phyloP scores from a whole-genome alignment of 2,888 invertebrate species.

The Seira musarum region DNA sequence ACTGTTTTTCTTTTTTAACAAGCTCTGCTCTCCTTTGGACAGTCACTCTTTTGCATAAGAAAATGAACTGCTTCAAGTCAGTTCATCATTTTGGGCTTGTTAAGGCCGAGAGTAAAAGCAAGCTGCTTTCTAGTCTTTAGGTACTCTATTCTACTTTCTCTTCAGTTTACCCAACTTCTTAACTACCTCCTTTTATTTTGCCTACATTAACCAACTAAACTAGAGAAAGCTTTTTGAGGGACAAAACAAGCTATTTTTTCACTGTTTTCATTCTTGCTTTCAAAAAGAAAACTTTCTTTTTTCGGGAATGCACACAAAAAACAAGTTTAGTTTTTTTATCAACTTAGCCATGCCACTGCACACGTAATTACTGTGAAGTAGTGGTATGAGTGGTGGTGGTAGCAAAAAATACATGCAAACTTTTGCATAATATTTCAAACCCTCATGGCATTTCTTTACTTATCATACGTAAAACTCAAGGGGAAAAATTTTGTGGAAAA shows the following conservation, averaged over 20 bases:
- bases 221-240: neutral
- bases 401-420: slow-evolving; percentile 1
- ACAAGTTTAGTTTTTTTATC: neutral
- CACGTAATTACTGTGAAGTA: neutral
- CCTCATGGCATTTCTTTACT: too few species aligned
- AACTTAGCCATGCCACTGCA: slow-evolving; percentile 2
- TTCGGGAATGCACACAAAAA: neutral
- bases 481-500: neutral
- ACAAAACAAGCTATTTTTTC: slow-evolving; percentile 21
- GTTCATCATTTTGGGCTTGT: slow-evolving; percentile 24
- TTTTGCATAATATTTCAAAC: neutral
- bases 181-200: slow-evolving; percentile 22
- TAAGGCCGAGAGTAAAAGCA: neutral
- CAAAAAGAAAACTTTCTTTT: neutral
- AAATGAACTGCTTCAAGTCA: slow-evolving; percentile 2
- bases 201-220: slow-evolving; percentile 18
- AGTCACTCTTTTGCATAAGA: neutral
- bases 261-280: neutral
- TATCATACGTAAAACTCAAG: too few species aligned
- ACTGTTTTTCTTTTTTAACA: slow-evolving; percentile 6
- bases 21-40: slow-evolving; percentile 1
- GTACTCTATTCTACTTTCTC: neutral
- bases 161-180: slow-evolving; percentile 36
- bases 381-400: neutral
- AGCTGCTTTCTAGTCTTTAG: too few species aligned